Conservation (phyloP, 2,113 vertebrate genomes). For the Lophius piscatorius region DNA sequence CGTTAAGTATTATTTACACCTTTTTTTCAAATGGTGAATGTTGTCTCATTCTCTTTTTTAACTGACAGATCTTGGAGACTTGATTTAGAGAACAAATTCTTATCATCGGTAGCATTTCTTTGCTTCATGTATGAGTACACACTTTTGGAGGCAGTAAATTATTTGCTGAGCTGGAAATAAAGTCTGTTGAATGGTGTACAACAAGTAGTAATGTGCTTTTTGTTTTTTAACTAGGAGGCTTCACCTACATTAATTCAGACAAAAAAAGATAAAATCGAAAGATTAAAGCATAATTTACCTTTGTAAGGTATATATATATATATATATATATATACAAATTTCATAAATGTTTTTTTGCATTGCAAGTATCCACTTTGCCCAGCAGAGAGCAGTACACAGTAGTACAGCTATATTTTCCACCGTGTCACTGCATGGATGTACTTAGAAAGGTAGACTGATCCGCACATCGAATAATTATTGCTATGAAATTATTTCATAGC, state of each 20-base stretch:
- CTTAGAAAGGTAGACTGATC: no score
- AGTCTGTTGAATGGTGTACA: conserved; percentile 75
- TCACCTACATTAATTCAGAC: background rate
- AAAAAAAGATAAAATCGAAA: no score
- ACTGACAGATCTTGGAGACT: conserved; percentile 70
- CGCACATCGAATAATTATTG: no score
- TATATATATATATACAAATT: no score
- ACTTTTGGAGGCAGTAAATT: conserved; percentile 78
- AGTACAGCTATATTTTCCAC: no score
- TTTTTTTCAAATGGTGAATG: conserved; percentile 74
- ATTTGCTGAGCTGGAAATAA: conserved; percentile 82
- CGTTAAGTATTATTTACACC: conserved; percentile 79
- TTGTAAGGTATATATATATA: no score
- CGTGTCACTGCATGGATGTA: no score
- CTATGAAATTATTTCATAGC: no score
- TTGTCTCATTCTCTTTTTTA: conserved; percentile 74
- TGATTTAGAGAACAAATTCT: conserved; percentile 77
- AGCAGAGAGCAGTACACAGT: no score
- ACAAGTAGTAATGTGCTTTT: conserved; percentile 9
- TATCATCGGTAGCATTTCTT: conserved; percentile 79
- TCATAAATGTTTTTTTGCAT: no score
- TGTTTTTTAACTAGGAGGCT: background rate
- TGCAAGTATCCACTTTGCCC: no score
- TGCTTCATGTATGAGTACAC: conserved; percentile 77
- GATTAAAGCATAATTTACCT: no score